A percentile compares a stretch with the other conserved stretches of the same genome.
Conservation (phyloP, 2,888 invertebrate species). For the Metopia argyrocephala region DNA sequence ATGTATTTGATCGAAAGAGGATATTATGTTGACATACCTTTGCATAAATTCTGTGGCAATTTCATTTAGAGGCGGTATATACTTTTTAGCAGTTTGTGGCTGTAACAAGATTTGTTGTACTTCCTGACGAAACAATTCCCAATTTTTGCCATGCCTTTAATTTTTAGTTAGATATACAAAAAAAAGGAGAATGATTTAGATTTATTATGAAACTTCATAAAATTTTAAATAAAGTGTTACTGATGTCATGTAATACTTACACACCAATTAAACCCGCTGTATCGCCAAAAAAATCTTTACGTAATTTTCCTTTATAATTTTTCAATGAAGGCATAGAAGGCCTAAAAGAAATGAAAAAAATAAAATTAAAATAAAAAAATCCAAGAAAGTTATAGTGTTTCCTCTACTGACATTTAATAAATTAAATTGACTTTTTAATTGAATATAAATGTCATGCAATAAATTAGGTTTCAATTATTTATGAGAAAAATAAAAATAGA, state of each 20-base stretch:
- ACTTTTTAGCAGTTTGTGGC: conserved; percentile 87
- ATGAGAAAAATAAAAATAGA: too few relatives aligned
- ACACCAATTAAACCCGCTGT: conserved; percentile 87
- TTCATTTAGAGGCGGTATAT: conserved; percentile 85
- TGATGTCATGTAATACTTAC: conserved; percentile 80
- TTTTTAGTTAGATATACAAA: not conserved
- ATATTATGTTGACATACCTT: too few relatives aligned
- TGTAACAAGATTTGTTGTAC: conserved; percentile 91
- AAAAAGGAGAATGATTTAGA: too few relatives aligned
- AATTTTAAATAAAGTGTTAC: conserved; percentile 63
- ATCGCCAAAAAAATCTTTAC: conserved; percentile 85
- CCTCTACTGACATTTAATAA: not conserved
- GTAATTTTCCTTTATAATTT: conserved; percentile 85
- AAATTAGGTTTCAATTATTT: too few relatives aligned
- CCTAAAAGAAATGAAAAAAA: conserved; percentile 66
- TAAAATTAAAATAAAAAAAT: not conserved
- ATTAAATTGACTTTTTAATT: too few relatives aligned
- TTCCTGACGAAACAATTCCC: conserved; percentile 90
- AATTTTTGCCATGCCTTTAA: conserved; percentile 89
- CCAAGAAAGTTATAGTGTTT: not conserved
- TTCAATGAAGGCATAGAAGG: conserved; percentile 86
- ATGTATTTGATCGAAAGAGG: too few relatives aligned
- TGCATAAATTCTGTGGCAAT: conserved; percentile 88
- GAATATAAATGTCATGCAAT: too few relatives aligned
- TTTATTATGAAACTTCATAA: conserved; percentile 32